phyloP scores from a whole-genome alignment of 2,797 vertebrate species.

The Decapterus maruadsi region DNA sequence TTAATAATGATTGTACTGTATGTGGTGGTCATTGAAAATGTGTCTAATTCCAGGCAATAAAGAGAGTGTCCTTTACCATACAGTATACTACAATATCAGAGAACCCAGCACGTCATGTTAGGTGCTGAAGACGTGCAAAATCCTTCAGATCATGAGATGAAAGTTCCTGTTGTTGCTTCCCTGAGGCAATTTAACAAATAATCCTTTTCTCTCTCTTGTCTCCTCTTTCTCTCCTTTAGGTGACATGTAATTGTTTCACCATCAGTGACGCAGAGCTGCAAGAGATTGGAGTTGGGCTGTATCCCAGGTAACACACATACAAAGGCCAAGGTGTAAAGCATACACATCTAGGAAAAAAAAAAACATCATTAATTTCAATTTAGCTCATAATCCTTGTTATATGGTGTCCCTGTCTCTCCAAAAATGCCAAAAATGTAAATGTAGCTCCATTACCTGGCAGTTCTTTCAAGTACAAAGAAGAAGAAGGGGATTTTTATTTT shows the following conservation, averaged over 20 bases:
- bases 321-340: constrained; percentile 23
- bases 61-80: too few species aligned
- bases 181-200: constrained; percentile 49
- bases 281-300: constrained; percentile 95
- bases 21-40: neutral
- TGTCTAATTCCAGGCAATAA: neutral
- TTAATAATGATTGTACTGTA: neutral
- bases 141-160: constrained; percentile 47
- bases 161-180: constrained; percentile 42
- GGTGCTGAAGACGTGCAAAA: constrained; percentile 30
- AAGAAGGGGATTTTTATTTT: constrained; percentile 49
- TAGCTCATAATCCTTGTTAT: constrained; percentile 40
- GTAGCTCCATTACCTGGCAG: constrained; percentile 56
- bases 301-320: constrained; percentile 90
- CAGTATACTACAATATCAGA: too few species aligned
- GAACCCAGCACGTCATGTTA: constrained; percentile 17
- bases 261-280: constrained; percentile 96
- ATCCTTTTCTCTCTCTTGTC: constrained; percentile 42
- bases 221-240: constrained; percentile 78
- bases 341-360: constrained; percentile 21
- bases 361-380: constrained; percentile 60
- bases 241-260: constrained; percentile 97
- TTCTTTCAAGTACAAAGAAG: constrained; percentile 61
- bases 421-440: constrained; percentile 53
- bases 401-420: neutral